A percentile compares a stretch with the other conserved stretches of the same genome.
Evolutionary conservation across 1,140 invertebrate genomes (phyloP).

Genomic region (Magallana gigas): DNA sequence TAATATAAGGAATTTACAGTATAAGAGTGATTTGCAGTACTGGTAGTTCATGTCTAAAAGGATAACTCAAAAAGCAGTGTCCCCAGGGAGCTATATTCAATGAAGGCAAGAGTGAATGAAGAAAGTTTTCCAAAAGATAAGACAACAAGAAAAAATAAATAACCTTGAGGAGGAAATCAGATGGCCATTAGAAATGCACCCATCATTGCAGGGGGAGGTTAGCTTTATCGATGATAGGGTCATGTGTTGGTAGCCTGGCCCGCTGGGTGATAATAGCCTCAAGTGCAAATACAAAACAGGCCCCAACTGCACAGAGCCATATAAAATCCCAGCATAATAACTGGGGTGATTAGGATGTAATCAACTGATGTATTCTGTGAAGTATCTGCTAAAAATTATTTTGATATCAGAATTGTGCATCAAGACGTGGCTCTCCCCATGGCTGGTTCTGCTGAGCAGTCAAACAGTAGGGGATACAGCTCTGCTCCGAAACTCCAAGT

Average conservation of each 20-base stretch:
- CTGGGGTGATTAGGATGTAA: constrained; percentile 20
- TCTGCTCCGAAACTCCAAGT: background rate
- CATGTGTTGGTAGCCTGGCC: background rate
- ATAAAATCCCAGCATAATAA: background rate
- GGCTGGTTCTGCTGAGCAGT: background rate
- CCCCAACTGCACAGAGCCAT: background rate
- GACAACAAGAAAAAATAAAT: background rate
- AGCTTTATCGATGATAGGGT: constrained; percentile 4
- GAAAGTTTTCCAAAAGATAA: background rate
- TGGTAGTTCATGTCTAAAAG: too few relatives aligned
- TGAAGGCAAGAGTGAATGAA: background rate
- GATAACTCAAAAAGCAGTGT: too few relatives aligned
- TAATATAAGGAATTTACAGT: too few relatives aligned
- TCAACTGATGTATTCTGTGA: constrained; percentile 4
- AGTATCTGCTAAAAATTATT: constrained; percentile 26
- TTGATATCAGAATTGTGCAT: constrained; percentile 38
- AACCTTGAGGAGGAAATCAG: background rate
- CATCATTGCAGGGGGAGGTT: background rate
- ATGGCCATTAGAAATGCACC: constrained; percentile 11
- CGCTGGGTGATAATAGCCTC: constrained; percentile 21
- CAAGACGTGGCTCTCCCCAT: background rate
- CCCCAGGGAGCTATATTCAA: too few relatives aligned
- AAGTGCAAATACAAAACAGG: constrained; percentile 5
- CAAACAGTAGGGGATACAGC: constrained; percentile 28
- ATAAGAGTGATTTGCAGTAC: too few relatives aligned